phyloP scores from a whole-genome alignment of 2,888 invertebrate genomes.

The Athripsodes cinereus region DNA sequence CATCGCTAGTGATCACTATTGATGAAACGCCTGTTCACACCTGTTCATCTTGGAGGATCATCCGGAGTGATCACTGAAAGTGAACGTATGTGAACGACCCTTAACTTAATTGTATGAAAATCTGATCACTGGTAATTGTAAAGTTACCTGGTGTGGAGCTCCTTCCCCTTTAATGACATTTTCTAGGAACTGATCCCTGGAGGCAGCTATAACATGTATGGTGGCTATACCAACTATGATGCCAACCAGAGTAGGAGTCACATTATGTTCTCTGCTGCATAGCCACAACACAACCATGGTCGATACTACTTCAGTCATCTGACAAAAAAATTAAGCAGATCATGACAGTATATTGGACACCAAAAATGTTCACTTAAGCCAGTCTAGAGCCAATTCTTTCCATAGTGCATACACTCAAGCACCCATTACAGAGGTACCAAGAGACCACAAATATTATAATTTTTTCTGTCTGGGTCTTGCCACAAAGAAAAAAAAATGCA shows the following conservation, averaged over 20 bases:
- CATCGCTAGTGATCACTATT: no score
- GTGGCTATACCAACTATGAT: conserved; percentile 54
- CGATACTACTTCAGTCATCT: conserved; percentile 56
- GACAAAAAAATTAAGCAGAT: no score
- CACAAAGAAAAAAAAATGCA: no score
- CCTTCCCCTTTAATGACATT: conserved; percentile 61
- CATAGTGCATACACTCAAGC: not conserved
- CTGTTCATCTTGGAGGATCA: no score
- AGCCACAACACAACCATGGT: conserved; percentile 53
- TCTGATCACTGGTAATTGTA: no score
- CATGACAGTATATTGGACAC: not conserved
- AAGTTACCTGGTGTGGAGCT: conserved; percentile 54
- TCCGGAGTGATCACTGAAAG: no score
- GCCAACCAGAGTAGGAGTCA: conserved; percentile 52
- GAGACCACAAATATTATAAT: no score
- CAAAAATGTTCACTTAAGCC: not conserved
- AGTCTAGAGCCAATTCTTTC: not conserved
- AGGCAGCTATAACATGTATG: conserved; percentile 55
- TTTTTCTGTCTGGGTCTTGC: no score
- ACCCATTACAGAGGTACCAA: no score
- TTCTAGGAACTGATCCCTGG: conserved; percentile 59
- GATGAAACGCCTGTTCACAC: no score
- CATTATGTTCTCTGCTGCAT: conserved; percentile 45
- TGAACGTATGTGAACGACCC: no score
- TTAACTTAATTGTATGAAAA: no score